Percentiles rank a stretch among this genome's conserved stretches.
These are phyloP conservation scores for Thereva unica DNA, from an alignment of 2,888 invertebrate species.

Conservation along the genomic window DNA sequence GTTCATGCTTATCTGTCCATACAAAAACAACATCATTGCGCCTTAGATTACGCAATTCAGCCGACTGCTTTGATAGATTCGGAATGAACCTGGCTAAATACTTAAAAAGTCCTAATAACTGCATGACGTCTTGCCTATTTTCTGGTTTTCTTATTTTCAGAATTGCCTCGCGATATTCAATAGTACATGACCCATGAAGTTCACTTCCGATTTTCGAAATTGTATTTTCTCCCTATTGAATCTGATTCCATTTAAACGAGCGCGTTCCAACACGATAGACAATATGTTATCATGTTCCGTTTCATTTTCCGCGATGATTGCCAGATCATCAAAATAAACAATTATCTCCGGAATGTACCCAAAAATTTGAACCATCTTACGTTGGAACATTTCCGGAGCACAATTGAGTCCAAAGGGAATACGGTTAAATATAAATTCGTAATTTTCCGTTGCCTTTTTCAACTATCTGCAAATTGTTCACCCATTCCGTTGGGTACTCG, in stretches of 20 bases:
- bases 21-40: conserved; percentile 38
- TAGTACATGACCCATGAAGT: conserved; percentile 47
- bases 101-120: conserved; percentile 41
- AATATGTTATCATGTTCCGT: conserved; percentile 42
- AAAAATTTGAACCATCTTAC: conserved; percentile 47
- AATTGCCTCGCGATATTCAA: conserved; percentile 42
- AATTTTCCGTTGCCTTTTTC: too few species aligned
- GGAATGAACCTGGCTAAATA: conserved; percentile 44
- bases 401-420: conserved; percentile 50
- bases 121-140: conserved; percentile 36
- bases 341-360: conserved; percentile 50
- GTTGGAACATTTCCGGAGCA: conserved; percentile 51
- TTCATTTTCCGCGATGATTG: conserved; percentile 43
- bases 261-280: conserved; percentile 37
- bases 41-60: conserved; percentile 38
- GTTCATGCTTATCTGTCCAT: conserved; percentile 40
- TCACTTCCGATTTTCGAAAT: conserved; percentile 43
- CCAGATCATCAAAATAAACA: conserved; percentile 51
- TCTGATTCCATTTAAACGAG: conserved; percentile 37
- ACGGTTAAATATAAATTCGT: conserved; percentile 44
- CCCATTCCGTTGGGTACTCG: too few species aligned
- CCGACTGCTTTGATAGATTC: conserved; percentile 39
- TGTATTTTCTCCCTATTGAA: conserved; percentile 47
- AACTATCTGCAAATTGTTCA: too few species aligned
- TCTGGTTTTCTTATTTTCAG: conserved; percentile 32